Base-by-base conservation (phyloP, 2,797 vertebrate species). In the Sternotherus odoratus region DNA sequence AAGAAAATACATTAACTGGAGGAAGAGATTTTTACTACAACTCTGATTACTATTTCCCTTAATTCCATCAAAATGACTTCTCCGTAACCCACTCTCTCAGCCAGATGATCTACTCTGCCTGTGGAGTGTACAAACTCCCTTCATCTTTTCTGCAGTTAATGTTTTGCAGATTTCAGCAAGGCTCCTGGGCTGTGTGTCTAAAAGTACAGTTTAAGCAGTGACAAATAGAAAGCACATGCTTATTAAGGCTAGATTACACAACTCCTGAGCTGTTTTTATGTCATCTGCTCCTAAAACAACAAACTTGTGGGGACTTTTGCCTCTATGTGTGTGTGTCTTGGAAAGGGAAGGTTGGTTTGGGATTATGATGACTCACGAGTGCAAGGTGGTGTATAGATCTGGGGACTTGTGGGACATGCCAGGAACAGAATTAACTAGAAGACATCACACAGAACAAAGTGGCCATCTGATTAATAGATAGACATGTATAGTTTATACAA, bases 191-290 rank as follows among this genome's bases (percentile, higher is more conserved):
- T 87, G 56, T 69, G 16, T 79, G 51, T 86, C 30, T 72, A 54
- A 74, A 85, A 78, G 86, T 46, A n/a, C 51, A 33, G 87, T 91
- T 92, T 81, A 87, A 93, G 85, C 88, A 96, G 90, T 26, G 93
- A 95, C 83, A 91, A 96, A 95, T 50, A 95, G 93, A 97, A 97
- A 95, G 91, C 94, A 95, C 75, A 77, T 94, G 95, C 88, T 96
- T 95, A 39, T 77, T 89, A 89, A 91, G 92, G 75, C 89, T 83
- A 80, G 28, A 23, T 95, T 94, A 87, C 88, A 80, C 92, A 94
- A 83, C 74, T 46, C 36, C 82, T 1, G 1, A 51, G 8, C 49
- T 2, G 28, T 82, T 95, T 91, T 7, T 74, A 66, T 94, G 94
- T 84, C 94, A 88, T 82, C 94, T 94, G 48, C 57, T 92, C 86